Evolutionary conservation across 2,888 invertebrate genomes (phyloP).

Genomic region (Melanostoma mellinum): DNA sequence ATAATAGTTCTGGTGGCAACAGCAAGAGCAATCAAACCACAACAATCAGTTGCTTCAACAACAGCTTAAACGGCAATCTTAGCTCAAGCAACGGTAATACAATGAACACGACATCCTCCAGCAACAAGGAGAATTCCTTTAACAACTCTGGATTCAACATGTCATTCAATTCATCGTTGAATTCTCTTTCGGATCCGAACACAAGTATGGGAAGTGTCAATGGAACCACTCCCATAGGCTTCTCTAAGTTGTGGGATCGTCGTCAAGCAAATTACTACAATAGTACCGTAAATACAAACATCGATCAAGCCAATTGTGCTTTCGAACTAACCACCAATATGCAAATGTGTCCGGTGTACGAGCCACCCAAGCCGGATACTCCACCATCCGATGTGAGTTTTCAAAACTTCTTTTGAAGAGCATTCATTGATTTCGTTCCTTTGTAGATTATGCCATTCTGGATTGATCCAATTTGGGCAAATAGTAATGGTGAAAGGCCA

Average conservation of each 20-base stretch:
- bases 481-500: constrained; percentile 73
- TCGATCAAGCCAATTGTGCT: constrained; percentile 65
- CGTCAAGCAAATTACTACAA: constrained; percentile 74
- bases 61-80: constrained; percentile 74
- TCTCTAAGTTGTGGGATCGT: constrained; percentile 78
- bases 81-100: constrained; percentile 73
- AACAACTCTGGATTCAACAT: constrained; percentile 60
- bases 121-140: constrained; percentile 79
- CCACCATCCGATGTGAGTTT: constrained; percentile 78
- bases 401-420: neutral
- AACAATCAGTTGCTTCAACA: constrained; percentile 66
- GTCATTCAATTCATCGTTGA: constrained; percentile 76
- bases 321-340: constrained; percentile 76
- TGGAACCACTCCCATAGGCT: constrained; percentile 51
- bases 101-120: constrained; percentile 75
- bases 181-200: constrained; percentile 77
- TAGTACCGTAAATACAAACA: constrained; percentile 52
- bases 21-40: constrained; percentile 43
- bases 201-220: constrained; percentile 74
- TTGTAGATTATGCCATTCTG: constrained; percentile 80
- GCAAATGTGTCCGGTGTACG: constrained; percentile 77
- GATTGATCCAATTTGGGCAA: constrained; percentile 82
- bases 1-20: constrained; percentile 35
- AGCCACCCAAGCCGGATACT: constrained; percentile 80
- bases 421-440: neutral